Conservation (phyloP, 2,113 vertebrate genomes). For the Chlamydotis undulata region DNA sequence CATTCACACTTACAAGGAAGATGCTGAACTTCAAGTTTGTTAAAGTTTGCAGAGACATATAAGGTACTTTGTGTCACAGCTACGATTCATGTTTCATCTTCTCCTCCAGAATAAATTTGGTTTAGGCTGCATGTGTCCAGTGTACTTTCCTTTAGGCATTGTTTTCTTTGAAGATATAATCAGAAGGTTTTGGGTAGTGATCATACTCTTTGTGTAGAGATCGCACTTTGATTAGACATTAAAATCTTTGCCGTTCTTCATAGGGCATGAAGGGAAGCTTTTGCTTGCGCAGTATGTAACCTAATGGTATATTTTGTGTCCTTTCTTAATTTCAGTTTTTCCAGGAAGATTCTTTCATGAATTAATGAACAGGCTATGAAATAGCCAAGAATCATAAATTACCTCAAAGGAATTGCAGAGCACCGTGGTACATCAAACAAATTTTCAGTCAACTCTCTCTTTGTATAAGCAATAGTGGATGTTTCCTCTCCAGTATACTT, state of each 20-base stretch:
- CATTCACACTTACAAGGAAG: neutral
- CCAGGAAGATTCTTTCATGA: neutral
- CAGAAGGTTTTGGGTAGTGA: neutral
- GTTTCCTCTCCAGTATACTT: neutral
- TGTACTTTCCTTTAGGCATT: neutral
- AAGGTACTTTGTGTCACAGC: neutral
- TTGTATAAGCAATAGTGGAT: neutral
- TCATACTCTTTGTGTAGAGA: neutral
- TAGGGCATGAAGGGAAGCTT: neutral
- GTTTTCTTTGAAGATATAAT: neutral
- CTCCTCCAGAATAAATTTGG: neutral
- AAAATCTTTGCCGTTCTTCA: neutral
- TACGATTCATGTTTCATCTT: neutral
- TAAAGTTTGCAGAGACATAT: neutral
- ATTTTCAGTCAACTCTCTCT: neutral
- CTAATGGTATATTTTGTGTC: neutral
- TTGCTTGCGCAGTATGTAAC: neutral
- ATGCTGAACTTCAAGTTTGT: neutral
- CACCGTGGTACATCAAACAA: neutral
- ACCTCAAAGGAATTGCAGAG: neutral
- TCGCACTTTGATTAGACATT: neutral
- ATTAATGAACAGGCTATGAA: conserved; percentile 18
- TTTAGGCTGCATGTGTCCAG: neutral
- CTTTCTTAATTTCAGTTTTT: neutral
- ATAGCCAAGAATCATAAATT: neutral